Evolutionary conservation across 2,888 invertebrate species (phyloP).

Genomic region (Drosophila lutescens): DNA sequence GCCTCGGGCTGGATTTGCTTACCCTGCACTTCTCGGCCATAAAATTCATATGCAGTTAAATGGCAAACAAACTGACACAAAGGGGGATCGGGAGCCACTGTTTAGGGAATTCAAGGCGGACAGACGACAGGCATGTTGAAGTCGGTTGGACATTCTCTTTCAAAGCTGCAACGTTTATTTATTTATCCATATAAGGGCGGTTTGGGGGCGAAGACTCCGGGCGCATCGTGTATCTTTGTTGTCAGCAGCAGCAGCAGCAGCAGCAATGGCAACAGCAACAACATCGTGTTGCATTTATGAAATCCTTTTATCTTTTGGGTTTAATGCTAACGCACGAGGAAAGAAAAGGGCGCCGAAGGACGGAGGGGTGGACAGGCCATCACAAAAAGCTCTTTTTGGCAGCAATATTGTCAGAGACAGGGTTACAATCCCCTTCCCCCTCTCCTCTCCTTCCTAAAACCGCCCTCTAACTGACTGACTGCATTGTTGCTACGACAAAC

Average conservation of each 20-base stretch:
- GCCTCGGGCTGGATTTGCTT: background rate
- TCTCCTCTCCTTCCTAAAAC: background rate
- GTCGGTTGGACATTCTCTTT: slow-evolving; percentile 69
- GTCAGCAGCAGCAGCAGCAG: slow-evolving; percentile 76
- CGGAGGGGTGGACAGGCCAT: slow-evolving; percentile 35
- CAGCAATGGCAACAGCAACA: slow-evolving; percentile 69
- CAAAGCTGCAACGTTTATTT: slow-evolving; percentile 74
- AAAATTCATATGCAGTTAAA: slow-evolving; percentile 60
- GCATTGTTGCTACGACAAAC: slow-evolving; percentile 51
- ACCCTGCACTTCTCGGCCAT: slow-evolving; percentile 1
- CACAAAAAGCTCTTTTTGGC: slow-evolving; percentile 76
- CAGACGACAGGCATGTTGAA: slow-evolving; percentile 71
- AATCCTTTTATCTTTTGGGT: slow-evolving; percentile 82
- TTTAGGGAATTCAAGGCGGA: slow-evolving; percentile 24
- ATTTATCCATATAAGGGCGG: slow-evolving; percentile 58
- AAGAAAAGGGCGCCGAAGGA: slow-evolving; percentile 48
- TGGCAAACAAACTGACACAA: slow-evolving; percentile 54
- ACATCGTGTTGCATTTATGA: slow-evolving; percentile 82
- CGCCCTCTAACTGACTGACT: slow-evolving; percentile 10
- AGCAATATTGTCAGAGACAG: slow-evolving; percentile 78
- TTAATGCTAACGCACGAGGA: slow-evolving; percentile 60
- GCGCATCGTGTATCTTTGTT: slow-evolving; percentile 69
- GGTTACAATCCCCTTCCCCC: slow-evolving; percentile 46
- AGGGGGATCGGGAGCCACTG: background rate
- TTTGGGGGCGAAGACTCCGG: slow-evolving; percentile 6